Conservation (phyloP, 37 sponge, comb jelly and placozoan species). For the Spongilla lacustris region DNA sequence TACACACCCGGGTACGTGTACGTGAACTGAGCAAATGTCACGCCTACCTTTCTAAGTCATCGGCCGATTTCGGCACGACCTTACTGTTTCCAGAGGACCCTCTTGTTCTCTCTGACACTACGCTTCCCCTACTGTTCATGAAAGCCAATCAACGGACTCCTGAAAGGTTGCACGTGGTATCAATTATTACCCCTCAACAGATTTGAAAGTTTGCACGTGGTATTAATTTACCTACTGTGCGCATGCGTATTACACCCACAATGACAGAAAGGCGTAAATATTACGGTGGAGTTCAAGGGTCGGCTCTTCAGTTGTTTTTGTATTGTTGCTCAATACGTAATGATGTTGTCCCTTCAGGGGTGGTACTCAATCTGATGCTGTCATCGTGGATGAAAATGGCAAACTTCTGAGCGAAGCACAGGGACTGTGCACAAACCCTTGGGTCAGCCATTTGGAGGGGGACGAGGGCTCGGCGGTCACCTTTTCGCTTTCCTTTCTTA, state of each 20-base stretch:
- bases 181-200: background rate
- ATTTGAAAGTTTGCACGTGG: background rate
- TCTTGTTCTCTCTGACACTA: background rate
- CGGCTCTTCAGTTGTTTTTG: background rate
- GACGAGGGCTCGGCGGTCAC: background rate
- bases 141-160: background rate
- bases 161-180: background rate
- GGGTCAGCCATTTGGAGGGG: slow-evolving; percentile 31
- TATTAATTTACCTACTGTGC: background rate
- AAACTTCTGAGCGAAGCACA: slow-evolving; percentile 36
- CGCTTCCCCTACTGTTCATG: background rate
- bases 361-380: slow-evolving; percentile 47
- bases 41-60: background rate
- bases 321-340: background rate
- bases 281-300: slow-evolving; percentile 42
- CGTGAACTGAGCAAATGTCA: no score
- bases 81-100: background rate
- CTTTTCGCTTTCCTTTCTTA: background rate
- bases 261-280: slow-evolving; percentile 4
- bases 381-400: slow-evolving; percentile 46
- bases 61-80: background rate
- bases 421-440: slow-evolving; percentile 64
- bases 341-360: slow-evolving; percentile 37
- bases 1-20: no score
- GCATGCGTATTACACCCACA: background rate